These are phyloP conservation scores for Plecotus auritus DNA, from an alignment of 2,113 vertebrate species.

Conservation along the genomic window DNA sequence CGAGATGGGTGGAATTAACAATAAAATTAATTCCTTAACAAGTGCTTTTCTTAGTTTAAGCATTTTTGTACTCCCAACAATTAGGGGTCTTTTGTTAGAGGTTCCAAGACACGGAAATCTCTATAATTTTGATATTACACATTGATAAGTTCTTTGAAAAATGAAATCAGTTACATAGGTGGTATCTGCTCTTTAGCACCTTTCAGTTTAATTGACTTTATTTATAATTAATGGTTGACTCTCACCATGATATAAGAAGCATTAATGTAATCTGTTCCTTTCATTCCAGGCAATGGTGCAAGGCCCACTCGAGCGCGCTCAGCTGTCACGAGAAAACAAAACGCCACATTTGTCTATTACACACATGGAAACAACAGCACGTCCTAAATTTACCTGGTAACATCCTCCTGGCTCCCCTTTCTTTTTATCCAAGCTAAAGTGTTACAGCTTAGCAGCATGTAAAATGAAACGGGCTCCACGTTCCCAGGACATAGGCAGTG, in stretches of 20 bases:
- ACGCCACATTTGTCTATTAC: constrained; percentile 62
- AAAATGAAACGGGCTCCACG: constrained; percentile 66
- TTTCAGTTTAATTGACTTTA: constrained; percentile 76
- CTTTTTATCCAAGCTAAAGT: constrained; percentile 68
- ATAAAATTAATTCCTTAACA: constrained; percentile 67
- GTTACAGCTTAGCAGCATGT: constrained; percentile 65
- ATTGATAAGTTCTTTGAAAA: constrained; percentile 69
- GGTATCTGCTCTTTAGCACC: constrained; percentile 76
- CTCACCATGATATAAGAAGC: constrained; percentile 99
- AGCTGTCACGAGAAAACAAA: constrained; percentile 78
- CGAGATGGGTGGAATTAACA: constrained; percentile 55
- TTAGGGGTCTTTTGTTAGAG: constrained; percentile 17
- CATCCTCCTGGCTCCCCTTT: constrained; percentile 49
- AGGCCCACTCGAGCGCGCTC: constrained; percentile 93
- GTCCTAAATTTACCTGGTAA: constrained; percentile 60
- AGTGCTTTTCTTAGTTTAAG: constrained; percentile 66
- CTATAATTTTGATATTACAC: constrained; percentile 47
- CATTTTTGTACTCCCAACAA: constrained; percentile 38
- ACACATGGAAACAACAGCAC: constrained; percentile 47
- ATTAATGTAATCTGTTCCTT: constrained; percentile 97
- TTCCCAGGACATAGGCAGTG: constrained; percentile 65
- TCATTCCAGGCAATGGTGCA: constrained; percentile 92
- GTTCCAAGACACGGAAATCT: neutral
- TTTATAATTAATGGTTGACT: constrained; percentile 67
- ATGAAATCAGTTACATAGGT: constrained; percentile 71